Base-by-base conservation (phyloP, 2,888 invertebrate species). In the Amphipoea oculea region DNA sequence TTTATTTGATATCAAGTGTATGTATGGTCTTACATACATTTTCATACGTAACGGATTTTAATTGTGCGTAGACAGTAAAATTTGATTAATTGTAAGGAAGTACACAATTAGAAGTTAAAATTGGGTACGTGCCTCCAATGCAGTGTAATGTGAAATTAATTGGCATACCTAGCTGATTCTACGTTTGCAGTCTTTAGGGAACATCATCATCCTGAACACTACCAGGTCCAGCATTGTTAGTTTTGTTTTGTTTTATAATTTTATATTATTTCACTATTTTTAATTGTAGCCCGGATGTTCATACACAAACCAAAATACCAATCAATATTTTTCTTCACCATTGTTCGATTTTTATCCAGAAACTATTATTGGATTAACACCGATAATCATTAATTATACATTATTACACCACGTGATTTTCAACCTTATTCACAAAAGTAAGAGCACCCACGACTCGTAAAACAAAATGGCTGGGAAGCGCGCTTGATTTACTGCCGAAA, bases 401-500 rank as follows among this genome's bases (percentile, higher is more conserved):
- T 63, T 17, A 11, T 40, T 63, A 54, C n/a, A 54, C 51, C 23
- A 81, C 6, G 4, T 67, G 2, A 79, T 62, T 85, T 48, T 69
- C 29, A 62, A 66, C 42, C 67, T 78, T 82, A 80, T 65, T n/a
- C 40, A 12, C 29, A 14, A 75, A 20, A 14, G 29, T 78, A 80
- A 79, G 62, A 68, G 29, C 57, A 48, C 12, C 14, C 48, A 60
- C 42, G 40, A 51, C 29, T 71, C 54, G 42, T 36, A 54, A 68
- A 82, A 82, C 79, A 79, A 84, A 82, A 74, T n/a, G 77, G 75
- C 73, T 62, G 76, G 72, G 76, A 78, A 79, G 81, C 78, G 60
- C 83, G 74, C 82, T 87, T 91, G 91, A 92, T 92, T 91, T 92
- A 92, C 91, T 88, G 84, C 86, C 72, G 85, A 82, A 85, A 85